Evolutionary conservation across 2,113 vertebrate species (phyloP).

Genomic region (Chinchilla lanigera): DNA sequence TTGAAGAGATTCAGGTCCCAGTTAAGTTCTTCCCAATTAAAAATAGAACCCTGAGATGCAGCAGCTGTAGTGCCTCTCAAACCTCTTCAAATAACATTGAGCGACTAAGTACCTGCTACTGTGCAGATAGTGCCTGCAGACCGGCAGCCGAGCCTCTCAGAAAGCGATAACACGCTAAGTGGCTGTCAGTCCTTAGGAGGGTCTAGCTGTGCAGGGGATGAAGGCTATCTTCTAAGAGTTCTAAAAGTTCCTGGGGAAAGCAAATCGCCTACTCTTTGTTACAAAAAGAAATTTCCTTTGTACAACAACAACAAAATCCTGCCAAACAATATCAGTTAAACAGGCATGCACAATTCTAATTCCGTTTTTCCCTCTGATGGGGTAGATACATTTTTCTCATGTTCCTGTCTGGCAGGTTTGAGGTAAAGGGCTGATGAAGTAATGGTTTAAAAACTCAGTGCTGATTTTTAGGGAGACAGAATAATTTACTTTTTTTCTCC

Average conservation of each 20-base stretch:
- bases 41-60: conserved; percentile 79
- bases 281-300: not conserved
- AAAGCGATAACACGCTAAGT: conserved; percentile 67
- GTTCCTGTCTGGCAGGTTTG: not conserved
- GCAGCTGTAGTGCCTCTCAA: conserved; percentile 74
- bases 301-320: conserved; percentile 1
- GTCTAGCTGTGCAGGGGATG: conserved; percentile 32
- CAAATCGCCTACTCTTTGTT: not conserved
- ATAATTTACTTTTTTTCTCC: conserved; percentile 16
- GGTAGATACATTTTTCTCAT: not conserved
- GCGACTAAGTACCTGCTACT: conserved; percentile 79
- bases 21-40: conserved; percentile 78
- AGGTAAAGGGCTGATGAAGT: not conserved
- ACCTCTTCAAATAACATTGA: conserved; percentile 80
- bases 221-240: conserved; percentile 71
- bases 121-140: conserved; percentile 66
- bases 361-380: not conserved
- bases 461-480: not conserved
- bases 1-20: conserved; percentile 72
- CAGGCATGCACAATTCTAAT: not conserved
- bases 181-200: conserved; percentile 60
- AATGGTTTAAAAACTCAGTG: conserved; percentile 24
- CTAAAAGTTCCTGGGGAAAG: conserved; percentile 40
- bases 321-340: not conserved
- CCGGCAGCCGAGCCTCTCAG: conserved; percentile 65